Evolutionary conservation across 2,113 vertebrate species (phyloP).

Genomic region (Hystrix brachyura): DNA sequence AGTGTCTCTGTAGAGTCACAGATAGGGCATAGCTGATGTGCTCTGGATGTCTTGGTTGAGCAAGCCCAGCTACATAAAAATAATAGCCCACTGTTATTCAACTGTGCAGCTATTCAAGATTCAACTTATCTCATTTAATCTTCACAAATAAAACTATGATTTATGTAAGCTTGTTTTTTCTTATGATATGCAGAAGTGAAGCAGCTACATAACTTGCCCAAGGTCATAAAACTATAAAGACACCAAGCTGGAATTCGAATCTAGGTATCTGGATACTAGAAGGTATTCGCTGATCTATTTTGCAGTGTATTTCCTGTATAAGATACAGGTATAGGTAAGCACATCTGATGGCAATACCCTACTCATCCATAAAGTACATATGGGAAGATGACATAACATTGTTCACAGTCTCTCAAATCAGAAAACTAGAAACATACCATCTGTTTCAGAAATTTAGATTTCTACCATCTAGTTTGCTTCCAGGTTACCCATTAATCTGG

Average conservation of each 20-base stretch:
- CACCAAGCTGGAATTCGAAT: neutral
- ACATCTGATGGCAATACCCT: neutral
- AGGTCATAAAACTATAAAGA: neutral
- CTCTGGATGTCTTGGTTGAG: neutral
- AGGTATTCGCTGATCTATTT: neutral
- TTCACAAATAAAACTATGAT: neutral
- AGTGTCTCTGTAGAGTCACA: neutral
- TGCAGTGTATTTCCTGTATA: neutral
- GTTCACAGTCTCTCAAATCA: neutral
- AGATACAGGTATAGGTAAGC: neutral
- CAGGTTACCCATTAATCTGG: neutral
- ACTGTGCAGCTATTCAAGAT: neutral
- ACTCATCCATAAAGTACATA: neutral
- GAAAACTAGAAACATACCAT: neutral
- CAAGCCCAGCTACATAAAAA: conserved; percentile 16
- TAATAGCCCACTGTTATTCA: neutral
- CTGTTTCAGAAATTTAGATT: neutral
- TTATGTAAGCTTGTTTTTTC: neutral
- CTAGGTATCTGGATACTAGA: neutral
- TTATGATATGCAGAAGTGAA: neutral
- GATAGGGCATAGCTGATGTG: neutral
- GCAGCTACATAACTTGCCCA: neutral
- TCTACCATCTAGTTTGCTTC: neutral
- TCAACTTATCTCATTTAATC: neutral
- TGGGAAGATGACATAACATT: neutral